These are phyloP conservation scores for Cryptotis parvus DNA, from an alignment of 2,113 vertebrate genomes.

Conservation along the genomic window DNA sequence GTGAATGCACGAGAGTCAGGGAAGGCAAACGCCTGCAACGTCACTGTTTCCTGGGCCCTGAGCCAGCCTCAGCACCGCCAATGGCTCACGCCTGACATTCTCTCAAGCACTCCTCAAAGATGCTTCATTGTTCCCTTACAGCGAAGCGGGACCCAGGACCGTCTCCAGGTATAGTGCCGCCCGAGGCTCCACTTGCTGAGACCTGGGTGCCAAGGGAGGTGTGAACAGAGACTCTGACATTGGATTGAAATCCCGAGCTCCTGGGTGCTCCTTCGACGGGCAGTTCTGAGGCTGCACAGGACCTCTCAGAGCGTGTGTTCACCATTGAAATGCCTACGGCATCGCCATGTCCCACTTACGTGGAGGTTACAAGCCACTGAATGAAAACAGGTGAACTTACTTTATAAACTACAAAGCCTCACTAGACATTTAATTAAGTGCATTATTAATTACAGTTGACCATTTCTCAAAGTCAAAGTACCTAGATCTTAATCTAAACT, in stretches of 20 bases:
- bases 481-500: background rate
- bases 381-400: too few relatives aligned
- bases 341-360: background rate
- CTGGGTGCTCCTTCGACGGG: too few relatives aligned
- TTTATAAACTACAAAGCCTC: background rate
- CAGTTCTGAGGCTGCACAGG: background rate
- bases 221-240: too few relatives aligned
- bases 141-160: background rate
- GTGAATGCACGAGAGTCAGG: too few relatives aligned
- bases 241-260: too few relatives aligned
- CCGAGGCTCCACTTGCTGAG: background rate
- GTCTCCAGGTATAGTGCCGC: background rate
- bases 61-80: too few relatives aligned
- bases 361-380: background rate
- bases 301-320: constrained; percentile 2
- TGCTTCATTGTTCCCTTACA: background rate
- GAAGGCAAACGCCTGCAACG: background rate
- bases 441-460: background rate
- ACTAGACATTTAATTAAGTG: constrained; percentile 17
- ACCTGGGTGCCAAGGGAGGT: too few relatives aligned
- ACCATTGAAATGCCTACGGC: background rate
- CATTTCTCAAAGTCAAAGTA: background rate
- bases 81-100: constrained; percentile 2
- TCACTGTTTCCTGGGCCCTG: background rate
- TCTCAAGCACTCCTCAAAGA: background rate